Percentiles rank a stretch among this genome's conserved stretches.
These are phyloP conservation scores for Paratilapia polleni DNA, from an alignment of 2,113 vertebrate species.

Conservation along the genomic window DNA sequence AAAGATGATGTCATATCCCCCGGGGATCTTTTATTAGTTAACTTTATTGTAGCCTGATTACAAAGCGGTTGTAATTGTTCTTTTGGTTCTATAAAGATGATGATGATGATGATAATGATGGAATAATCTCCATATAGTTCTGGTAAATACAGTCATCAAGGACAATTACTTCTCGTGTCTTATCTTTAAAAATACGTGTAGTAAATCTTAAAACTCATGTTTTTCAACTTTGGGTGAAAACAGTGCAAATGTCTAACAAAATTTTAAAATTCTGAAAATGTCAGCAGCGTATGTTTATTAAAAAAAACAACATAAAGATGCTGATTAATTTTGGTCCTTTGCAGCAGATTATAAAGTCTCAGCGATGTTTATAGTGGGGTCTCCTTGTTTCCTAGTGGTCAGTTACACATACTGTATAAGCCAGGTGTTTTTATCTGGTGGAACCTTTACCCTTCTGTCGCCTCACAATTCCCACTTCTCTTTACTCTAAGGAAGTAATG, in stretches of 20 bases:
- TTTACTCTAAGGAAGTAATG: background rate
- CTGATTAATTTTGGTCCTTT: no score
- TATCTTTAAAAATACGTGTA: background rate
- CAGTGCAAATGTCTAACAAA: background rate
- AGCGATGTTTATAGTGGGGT: background rate
- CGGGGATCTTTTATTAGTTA: background rate
- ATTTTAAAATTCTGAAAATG: background rate
- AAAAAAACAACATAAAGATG: background rate
- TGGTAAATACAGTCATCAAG: background rate
- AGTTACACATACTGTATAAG: background rate
- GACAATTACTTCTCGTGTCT: background rate
- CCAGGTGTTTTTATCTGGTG: background rate
- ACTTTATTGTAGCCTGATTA: slow-evolving; percentile 14
- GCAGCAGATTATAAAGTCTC: background rate
- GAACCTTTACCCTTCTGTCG: background rate
- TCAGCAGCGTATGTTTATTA: background rate
- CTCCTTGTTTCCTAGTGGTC: no score
- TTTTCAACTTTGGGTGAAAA: background rate
- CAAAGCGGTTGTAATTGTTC: slow-evolving; percentile 15
- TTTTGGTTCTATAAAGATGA: background rate
- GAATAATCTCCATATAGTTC: background rate
- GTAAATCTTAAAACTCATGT: background rate
- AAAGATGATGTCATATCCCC: slow-evolving; percentile 30
- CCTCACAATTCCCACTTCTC: background rate
- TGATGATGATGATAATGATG: no score